Conservation (phyloP, 2,113 vertebrate species). For the Fulica atra region DNA sequence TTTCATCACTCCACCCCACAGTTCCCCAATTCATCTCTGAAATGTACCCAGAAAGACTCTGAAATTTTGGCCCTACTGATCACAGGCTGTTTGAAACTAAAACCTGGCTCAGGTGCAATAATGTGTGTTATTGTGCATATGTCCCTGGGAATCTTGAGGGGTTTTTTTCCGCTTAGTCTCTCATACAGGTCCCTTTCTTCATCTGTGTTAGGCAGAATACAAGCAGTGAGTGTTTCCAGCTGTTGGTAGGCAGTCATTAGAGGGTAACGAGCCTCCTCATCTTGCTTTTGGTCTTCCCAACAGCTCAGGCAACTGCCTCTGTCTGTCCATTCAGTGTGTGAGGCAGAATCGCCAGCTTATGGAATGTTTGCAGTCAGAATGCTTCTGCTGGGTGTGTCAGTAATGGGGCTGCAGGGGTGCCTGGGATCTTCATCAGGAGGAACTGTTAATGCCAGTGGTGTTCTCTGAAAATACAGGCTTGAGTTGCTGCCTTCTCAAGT, state of each 20-base stretch:
- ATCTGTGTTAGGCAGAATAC: not conserved
- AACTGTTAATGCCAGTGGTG: not conserved
- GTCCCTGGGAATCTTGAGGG: not conserved
- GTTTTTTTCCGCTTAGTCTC: not conserved
- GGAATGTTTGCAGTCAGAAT: not conserved
- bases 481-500: not conserved
- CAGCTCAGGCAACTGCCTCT: not conserved
- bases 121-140: not conserved
- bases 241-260: not conserved
- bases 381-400: not conserved
- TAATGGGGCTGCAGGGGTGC: not conserved
- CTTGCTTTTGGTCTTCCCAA: not conserved
- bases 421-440: not conserved
- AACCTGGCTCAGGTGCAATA: not conserved
- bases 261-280: not conserved
- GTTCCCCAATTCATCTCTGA: not conserved
- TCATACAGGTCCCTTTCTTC: not conserved
- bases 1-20: not conserved
- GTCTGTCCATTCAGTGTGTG: not conserved
- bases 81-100: not conserved
- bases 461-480: not conserved
- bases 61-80: not conserved
- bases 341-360: not conserved
- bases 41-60: not conserved
- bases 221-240: not conserved